A percentile compares a stretch with the other conserved stretches of the same genome.
Conservation (phyloP, 2,113 vertebrate species). For the Xiphias gladius region DNA sequence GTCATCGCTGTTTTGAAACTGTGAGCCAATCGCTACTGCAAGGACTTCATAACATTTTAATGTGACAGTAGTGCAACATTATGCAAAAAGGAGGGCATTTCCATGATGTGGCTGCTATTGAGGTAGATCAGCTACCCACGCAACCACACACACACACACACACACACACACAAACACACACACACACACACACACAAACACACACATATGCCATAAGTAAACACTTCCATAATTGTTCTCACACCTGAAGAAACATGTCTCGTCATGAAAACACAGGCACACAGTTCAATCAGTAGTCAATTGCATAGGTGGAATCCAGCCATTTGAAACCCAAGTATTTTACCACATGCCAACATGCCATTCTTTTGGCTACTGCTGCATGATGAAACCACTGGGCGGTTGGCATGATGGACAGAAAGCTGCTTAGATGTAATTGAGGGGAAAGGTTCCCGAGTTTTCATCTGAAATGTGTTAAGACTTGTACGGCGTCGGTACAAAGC, state of each 20-base stretch:
- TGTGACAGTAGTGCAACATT: too few species aligned
- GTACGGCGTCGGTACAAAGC: slow-evolving; percentile 62
- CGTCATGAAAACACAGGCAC: slow-evolving; percentile 50
- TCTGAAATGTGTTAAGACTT: slow-evolving; percentile 69
- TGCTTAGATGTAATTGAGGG: slow-evolving; percentile 68
- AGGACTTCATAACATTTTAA: too few species aligned
- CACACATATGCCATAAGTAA: slow-evolving; percentile 27
- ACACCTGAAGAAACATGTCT: slow-evolving; percentile 61
- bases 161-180: too few species aligned
- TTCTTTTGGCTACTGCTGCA: slow-evolving; percentile 36
- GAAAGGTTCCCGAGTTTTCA: slow-evolving; percentile 60
- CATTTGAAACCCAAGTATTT: slow-evolving; percentile 68
- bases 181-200: slow-evolving; percentile 19
- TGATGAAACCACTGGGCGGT: slow-evolving; percentile 57
- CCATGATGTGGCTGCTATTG: too few species aligned
- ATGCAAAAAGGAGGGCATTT: too few species aligned
- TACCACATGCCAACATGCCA: slow-evolving; percentile 56
- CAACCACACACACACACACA: slow-evolving; percentile 29
- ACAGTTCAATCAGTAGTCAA: slow-evolving; percentile 45
- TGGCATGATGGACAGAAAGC: slow-evolving; percentile 71
- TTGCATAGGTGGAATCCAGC: slow-evolving; percentile 46
- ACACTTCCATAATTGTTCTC: slow-evolving; percentile 54
- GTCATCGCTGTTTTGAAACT: too few species aligned
- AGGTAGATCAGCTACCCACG: too few species aligned
- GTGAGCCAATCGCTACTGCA: too few species aligned